A percentile compares a stretch with the other conserved stretches of the same genome.
Conservation (phyloP, 2,113 vertebrate species). For the Choloepus hoffmanni region DNA sequence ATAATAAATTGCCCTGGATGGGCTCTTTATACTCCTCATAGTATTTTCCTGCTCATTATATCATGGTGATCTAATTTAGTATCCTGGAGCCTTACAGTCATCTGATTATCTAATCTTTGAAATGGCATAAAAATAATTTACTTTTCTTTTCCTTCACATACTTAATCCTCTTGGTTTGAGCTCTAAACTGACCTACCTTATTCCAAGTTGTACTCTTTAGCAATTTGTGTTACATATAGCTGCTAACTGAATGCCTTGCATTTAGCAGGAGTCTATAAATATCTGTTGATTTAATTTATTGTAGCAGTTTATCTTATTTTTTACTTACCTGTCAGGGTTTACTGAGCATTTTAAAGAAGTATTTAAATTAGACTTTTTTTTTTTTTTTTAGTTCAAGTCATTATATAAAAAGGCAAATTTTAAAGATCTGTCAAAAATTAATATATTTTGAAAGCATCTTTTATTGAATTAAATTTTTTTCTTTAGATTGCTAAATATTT, state of each 20-base stretch:
- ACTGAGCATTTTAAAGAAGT: too few species aligned
- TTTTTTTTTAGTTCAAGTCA: too few species aligned
- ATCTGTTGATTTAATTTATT: slow-evolving; percentile 54
- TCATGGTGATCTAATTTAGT: neutral
- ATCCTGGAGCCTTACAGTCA: neutral
- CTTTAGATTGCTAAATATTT: too few species aligned
- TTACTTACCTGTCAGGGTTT: neutral
- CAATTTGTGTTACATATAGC: slow-evolving; percentile 5
- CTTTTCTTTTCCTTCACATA: neutral
- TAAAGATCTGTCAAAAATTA: too few species aligned
- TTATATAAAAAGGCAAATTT: too few species aligned
- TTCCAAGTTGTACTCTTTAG: neutral
- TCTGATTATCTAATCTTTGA: neutral
- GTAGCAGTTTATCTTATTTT: neutral
- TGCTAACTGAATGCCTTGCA: neutral
- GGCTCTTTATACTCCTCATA: neutral
- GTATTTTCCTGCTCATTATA: neutral
- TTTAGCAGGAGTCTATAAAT: neutral
- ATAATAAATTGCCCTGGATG: neutral
- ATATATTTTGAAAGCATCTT: neutral
- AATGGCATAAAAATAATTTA: neutral
- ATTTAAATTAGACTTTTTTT: too few species aligned
- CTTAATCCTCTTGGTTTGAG: neutral
- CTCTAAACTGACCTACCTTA: neutral
- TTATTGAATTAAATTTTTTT: too few species aligned